Conservation (phyloP, 1,140 invertebrate genomes). For the Gonioctena quinquepunctata region DNA sequence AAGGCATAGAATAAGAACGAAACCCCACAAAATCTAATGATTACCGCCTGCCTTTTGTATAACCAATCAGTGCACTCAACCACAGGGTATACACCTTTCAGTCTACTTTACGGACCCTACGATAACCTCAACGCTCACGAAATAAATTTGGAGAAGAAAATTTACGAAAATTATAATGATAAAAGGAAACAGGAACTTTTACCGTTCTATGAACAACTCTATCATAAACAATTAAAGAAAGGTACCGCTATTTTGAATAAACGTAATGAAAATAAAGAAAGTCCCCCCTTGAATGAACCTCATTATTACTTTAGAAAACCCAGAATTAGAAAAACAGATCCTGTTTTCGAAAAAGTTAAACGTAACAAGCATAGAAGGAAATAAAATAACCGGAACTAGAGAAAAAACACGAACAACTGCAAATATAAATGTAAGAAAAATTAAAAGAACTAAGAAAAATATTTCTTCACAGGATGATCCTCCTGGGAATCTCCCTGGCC, state of each 20-base stretch:
- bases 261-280: background rate
- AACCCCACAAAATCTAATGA: background rate
- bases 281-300: background rate
- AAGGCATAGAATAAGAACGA: background rate
- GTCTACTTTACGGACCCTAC: background rate
- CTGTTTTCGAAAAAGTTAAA: background rate
- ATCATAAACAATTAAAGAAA: background rate
- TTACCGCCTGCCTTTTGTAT: background rate
- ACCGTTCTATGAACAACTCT: background rate
- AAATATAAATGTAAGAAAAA: background rate
- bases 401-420: background rate
- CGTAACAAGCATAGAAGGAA: background rate
- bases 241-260: background rate
- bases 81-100: background rate
- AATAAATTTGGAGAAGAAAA: background rate
- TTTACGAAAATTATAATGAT: too few species aligned
- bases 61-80: background rate
- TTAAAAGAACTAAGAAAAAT: background rate
- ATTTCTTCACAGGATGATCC: background rate
- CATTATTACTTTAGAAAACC: background rate
- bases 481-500: background rate
- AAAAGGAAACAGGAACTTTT: too few species aligned
- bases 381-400: background rate
- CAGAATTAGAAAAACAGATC: background rate
- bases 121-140: background rate